Evolutionary conservation across 1,140 invertebrate genomes (phyloP).

Genomic region (Chironomus tepperi): DNA sequence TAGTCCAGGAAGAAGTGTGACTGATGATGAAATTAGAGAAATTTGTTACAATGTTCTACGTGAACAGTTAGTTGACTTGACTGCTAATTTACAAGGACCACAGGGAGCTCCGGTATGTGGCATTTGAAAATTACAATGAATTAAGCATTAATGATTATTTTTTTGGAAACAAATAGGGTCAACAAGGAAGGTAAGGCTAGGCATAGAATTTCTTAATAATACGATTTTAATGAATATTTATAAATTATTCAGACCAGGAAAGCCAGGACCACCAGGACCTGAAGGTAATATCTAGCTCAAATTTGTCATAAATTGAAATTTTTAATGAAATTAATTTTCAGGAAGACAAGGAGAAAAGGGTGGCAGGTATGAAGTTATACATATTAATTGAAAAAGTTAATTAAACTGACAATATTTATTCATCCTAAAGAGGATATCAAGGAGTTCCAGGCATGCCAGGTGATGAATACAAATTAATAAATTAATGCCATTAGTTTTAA

Average conservation of each 20-base stretch:
- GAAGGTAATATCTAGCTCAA: too few relatives aligned
- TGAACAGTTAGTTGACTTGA: neutral
- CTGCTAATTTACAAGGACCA: conserved; percentile 4
- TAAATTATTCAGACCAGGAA: neutral
- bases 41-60: neutral
- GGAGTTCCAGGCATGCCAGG: neutral
- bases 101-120: neutral
- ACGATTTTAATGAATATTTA: neutral
- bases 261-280: neutral
- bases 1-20: neutral
- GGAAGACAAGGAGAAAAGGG: neutral
- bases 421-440: too few relatives aligned
- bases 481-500: too few relatives aligned
- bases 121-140: too few relatives aligned
- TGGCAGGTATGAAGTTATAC: too few relatives aligned
- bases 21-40: conserved; percentile 3
- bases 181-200: neutral
- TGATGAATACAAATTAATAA: too few relatives aligned
- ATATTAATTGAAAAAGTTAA: too few relatives aligned
- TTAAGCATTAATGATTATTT: too few relatives aligned
- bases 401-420: too few relatives aligned
- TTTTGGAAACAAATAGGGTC: neutral
- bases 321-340: too few relatives aligned
- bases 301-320: too few relatives aligned
- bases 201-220: neutral